phyloP scores from a whole-genome alignment of 2,888 invertebrate species.

The Volucella zonaria region DNA sequence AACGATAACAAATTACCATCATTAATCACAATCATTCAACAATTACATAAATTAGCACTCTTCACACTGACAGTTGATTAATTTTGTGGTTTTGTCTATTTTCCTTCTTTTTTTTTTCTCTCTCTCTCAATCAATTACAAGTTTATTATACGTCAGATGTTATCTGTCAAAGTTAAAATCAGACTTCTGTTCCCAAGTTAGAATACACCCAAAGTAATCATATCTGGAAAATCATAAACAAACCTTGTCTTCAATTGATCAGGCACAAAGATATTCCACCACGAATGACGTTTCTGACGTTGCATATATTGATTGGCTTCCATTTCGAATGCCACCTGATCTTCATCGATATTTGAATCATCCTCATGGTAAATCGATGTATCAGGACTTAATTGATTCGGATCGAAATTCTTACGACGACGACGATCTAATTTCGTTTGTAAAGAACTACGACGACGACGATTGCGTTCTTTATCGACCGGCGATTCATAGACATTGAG shows the following conservation, averaged over 20 bases:
- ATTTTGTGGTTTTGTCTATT: neutral
- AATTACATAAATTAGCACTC: constrained; percentile 13
- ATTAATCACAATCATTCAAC: constrained; percentile 49
- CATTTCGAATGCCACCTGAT: constrained; percentile 74
- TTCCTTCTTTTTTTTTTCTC: neutral
- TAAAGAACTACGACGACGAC: constrained; percentile 81
- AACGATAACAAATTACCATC: constrained; percentile 7
- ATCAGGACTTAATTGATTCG: constrained; percentile 78
- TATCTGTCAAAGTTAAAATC: constrained; percentile 5
- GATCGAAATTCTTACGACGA: constrained; percentile 81
- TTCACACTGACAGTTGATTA: constrained; percentile 13
- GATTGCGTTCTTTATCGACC: constrained; percentile 79
- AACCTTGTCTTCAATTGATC: constrained; percentile 89
- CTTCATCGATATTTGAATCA: constrained; percentile 74
- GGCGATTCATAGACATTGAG: constrained; percentile 73
- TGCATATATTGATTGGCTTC: constrained; percentile 75
- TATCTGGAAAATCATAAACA: constrained; percentile 31
- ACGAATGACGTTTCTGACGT: constrained; percentile 89
- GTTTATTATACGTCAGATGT: neutral
- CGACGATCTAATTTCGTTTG: constrained; percentile 82
- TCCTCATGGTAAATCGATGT: constrained; percentile 76
- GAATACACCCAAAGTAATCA: constrained; percentile 20
- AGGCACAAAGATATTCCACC: constrained; percentile 95
- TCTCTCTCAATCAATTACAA: neutral
- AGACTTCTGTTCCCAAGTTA: constrained; percentile 6